A percentile compares a stretch with the other conserved stretches of the same genome.
Evolutionary conservation across 2,797 vertebrate species (phyloP).

Genomic region (Remorina albescens): DNA sequence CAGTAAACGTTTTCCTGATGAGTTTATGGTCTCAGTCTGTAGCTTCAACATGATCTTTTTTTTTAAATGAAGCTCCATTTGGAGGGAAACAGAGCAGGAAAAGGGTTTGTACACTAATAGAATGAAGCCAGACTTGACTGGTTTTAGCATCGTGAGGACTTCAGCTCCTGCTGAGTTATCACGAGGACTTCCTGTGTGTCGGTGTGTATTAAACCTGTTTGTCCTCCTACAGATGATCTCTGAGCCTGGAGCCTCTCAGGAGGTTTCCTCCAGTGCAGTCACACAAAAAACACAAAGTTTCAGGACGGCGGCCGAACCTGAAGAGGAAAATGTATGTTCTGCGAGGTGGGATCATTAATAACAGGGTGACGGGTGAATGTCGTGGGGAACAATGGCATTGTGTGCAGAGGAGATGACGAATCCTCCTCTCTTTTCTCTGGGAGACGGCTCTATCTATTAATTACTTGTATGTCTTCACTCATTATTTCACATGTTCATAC

Average conservation of each 20-base stretch:
- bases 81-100: too few relatives aligned
- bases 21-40: too few relatives aligned
- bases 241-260: conserved; percentile 31
- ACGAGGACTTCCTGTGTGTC: conserved; percentile 6
- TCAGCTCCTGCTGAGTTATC: too few relatives aligned
- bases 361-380: conserved; percentile 76
- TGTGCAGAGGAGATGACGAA: conserved; percentile 84
- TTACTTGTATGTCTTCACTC: conserved; percentile 83
- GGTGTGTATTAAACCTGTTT: conserved; percentile 14
- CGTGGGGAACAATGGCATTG: conserved; percentile 84
- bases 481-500: conserved; percentile 73
- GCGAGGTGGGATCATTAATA: conserved; percentile 82
- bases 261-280: too few relatives aligned
- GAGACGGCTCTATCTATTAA: conserved; percentile 82
- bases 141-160: too few relatives aligned
- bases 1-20: too few relatives aligned
- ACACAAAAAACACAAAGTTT: conserved; percentile 56
- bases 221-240: conserved; percentile 6
- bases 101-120: too few relatives aligned
- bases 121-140: too few relatives aligned
- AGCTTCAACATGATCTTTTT: too few relatives aligned
- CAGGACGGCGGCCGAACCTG: conserved; percentile 6
- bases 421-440: conserved; percentile 74
- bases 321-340: conserved; percentile 72
- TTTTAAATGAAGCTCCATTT: too few relatives aligned